These are phyloP conservation scores for Sebastes nivosus DNA, from an alignment of 2,797 vertebrate species.

Conservation along the genomic window DNA sequence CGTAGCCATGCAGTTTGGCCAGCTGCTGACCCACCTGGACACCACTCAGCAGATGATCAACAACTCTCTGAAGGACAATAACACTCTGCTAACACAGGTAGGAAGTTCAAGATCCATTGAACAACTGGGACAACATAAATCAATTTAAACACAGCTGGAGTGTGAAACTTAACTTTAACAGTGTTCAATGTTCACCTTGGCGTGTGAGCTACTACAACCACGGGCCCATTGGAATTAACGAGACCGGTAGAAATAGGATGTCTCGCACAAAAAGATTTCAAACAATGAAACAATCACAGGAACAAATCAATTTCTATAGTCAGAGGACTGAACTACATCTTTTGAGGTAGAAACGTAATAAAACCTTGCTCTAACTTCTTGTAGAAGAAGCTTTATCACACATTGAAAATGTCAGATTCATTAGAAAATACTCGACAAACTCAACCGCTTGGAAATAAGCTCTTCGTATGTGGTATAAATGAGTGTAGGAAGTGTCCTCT, in stretches of 20 bases:
- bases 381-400: not conserved
- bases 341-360: not conserved
- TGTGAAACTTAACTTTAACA: not conserved
- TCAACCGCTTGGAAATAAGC: not conserved
- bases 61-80: conserved; percentile 90
- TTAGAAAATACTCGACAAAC: not conserved
- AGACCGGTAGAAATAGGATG: not conserved
- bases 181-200: not conserved
- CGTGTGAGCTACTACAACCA: not conserved
- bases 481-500: not conserved
- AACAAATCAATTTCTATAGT: not conserved
- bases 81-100: conserved; percentile 88
- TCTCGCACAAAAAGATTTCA: not conserved
- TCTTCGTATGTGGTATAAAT: not conserved
- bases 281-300: not conserved
- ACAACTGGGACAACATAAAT: not conserved
- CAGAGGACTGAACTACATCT: not conserved
- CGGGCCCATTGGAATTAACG: not conserved
- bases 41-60: conserved; percentile 95
- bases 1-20: conserved; percentile 94
- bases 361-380: not conserved
- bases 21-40: conserved; percentile 93
- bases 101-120: not conserved
- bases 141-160: not conserved
- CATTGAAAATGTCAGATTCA: not conserved